phyloP scores from a whole-genome alignment of 1,140 invertebrate species.

The Drosophila eugracilis region DNA sequence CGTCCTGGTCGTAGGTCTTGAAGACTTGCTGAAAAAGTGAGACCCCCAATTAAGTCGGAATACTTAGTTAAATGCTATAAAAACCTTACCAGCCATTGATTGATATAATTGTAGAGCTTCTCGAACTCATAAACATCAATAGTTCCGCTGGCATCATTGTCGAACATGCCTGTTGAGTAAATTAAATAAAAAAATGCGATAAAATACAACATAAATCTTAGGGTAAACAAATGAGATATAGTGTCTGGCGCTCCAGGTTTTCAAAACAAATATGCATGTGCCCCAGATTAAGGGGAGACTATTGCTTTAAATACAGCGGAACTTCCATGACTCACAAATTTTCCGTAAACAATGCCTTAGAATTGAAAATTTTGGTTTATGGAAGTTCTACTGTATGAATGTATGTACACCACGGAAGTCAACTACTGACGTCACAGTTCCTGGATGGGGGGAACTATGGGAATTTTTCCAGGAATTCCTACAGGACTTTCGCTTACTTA shows the following conservation, averaged over 20 bases:
- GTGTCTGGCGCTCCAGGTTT: conserved; percentile 9
- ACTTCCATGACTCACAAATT: neutral
- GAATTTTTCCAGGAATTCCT: neutral
- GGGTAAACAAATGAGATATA: conserved; percentile 53
- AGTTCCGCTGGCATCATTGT: conserved; percentile 92
- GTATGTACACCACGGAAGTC: neutral
- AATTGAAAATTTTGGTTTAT: neutral
- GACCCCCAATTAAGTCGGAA: neutral
- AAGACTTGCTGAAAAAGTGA: conserved; percentile 87
- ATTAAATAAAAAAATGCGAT: neutral
- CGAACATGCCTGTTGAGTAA: conserved; percentile 92
- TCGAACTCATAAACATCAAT: conserved; percentile 95
- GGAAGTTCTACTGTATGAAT: conserved; percentile 13
- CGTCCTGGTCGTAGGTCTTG: conserved; percentile 92
- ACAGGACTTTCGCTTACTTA: conserved; percentile 87
- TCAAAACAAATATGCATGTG: conserved; percentile 41
- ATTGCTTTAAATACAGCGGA: neutral
- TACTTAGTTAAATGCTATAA: too few relatives aligned
- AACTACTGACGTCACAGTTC: conserved; percentile 11
- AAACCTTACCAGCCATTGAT: conserved; percentile 89
- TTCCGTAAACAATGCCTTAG: too few relatives aligned
- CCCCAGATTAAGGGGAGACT: neutral
- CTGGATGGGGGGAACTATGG: neutral
- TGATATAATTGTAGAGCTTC: conserved; percentile 94
- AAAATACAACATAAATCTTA: conserved; percentile 15